A percentile compares a stretch with the other conserved stretches of the same genome.
phyloP scores from a whole-genome alignment of 1,140 invertebrate species.

The Lanistes nyassanus region DNA sequence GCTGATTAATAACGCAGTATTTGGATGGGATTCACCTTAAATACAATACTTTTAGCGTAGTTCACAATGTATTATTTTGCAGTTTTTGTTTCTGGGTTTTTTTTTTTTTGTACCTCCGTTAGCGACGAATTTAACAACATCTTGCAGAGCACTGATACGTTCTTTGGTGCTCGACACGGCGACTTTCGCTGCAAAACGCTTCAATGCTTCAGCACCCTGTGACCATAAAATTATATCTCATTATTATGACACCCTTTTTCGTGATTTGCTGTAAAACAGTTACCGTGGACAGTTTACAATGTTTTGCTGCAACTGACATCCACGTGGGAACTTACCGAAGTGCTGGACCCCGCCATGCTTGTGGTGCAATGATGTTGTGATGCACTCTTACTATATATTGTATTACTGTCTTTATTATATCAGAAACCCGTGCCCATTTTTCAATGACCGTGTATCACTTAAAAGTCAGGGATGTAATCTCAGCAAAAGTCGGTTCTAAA shows the following conservation, averaged over 20 bases:
- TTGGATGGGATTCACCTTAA: neutral
- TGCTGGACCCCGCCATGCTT: slow-evolving; percentile 22
- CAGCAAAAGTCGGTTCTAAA: no score
- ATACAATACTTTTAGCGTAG: neutral
- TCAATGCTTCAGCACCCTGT: slow-evolving; percentile 75
- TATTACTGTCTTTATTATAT: no score
- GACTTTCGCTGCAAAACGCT: slow-evolving; percentile 82
- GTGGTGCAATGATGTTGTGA: slow-evolving; percentile 14
- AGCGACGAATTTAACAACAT: slow-evolving; percentile 78
- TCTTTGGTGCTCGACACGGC: slow-evolving; percentile 81
- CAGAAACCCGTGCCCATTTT: no score
- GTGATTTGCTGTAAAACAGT: neutral
- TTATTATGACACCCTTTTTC: neutral
- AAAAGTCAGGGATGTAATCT: no score
- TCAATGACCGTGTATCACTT: no score
- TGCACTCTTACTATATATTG: neutral
- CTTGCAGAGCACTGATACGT: slow-evolving; percentile 76
- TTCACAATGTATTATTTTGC: neutral
- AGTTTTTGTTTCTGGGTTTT: slow-evolving; percentile 12
- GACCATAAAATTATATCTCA: neutral
- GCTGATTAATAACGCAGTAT: neutral
- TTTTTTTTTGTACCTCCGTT: slow-evolving; percentile 75
- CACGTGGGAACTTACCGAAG: slow-evolving; percentile 24
- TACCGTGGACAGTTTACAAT: neutral
- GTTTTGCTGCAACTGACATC: neutral